Conservation (phyloP, 2,888 invertebrate species). For the Tetheella fluctuosa region DNA sequence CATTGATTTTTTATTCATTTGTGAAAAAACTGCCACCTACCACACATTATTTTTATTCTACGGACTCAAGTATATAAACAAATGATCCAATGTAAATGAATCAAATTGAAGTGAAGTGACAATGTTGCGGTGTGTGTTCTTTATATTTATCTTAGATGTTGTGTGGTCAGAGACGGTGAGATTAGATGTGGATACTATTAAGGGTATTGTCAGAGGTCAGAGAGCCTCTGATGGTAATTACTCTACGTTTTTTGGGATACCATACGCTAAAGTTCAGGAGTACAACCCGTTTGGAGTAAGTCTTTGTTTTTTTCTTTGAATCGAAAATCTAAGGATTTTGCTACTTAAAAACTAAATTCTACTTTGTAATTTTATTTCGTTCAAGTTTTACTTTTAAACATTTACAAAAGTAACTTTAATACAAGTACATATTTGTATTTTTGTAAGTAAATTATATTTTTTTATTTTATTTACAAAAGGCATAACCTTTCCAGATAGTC, state of each 20-base stretch:
- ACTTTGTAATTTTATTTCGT: no score
- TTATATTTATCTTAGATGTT: slow-evolving; percentile 7
- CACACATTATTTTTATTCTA: not conserved
- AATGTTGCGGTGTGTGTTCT: not conserved
- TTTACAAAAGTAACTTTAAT: no score
- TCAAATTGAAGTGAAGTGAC: not conserved
- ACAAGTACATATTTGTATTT: no score
- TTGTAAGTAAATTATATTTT: no score
- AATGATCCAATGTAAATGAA: not conserved
- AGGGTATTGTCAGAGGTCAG: slow-evolving; percentile 50
- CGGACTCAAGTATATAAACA: not conserved
- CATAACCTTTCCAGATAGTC: no score
- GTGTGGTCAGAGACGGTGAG: slow-evolving; percentile 5
- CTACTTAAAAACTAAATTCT: no score
- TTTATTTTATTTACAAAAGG: no score
- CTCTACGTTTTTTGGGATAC: slow-evolving; percentile 63
- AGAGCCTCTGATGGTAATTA: slow-evolving; percentile 46
- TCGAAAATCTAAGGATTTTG: no score
- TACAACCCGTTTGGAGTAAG: slow-evolving; percentile 67
- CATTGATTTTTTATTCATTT: no score
- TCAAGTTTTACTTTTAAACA: no score
- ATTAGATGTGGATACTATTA: slow-evolving; percentile 38
- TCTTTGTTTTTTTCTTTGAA: slow-evolving; percentile 12
- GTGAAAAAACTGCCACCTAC: no score
- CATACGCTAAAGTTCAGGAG: slow-evolving; percentile 59